phyloP scores from a whole-genome alignment of 2,797 vertebrate species.

The Helarctos malayanus region DNA sequence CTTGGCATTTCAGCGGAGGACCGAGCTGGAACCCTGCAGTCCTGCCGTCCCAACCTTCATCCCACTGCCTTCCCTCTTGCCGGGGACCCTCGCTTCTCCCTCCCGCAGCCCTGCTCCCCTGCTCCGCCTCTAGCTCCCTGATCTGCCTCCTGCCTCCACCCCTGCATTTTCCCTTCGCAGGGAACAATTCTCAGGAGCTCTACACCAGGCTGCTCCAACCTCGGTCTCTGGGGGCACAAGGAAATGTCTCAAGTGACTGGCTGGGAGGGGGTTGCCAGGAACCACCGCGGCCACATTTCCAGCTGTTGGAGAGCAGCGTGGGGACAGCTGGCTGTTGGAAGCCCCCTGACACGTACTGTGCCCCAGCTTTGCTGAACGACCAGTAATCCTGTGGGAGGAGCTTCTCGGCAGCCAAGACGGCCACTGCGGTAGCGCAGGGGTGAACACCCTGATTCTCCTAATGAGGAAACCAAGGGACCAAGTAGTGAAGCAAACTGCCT shows the following conservation, averaged over 20 bases:
- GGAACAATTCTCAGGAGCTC: not conserved
- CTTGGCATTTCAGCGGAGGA: not conserved
- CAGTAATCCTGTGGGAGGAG: not conserved
- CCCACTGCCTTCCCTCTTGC: not conserved
- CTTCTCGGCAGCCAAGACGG: not conserved
- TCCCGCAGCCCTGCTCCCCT: not conserved
- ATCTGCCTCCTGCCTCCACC: not conserved
- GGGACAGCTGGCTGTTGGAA: not conserved
- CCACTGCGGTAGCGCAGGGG: not conserved
- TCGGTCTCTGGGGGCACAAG: not conserved
- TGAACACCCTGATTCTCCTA: not conserved
- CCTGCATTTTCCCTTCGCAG: not conserved
- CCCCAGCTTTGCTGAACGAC: not conserved
- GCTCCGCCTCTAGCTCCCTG: not conserved
- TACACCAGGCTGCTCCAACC: not conserved
- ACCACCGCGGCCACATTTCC: not conserved
- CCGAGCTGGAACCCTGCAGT: not conserved
- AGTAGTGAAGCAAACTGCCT: not conserved
- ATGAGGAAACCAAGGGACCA: not conserved
- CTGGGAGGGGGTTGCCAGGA: not conserved
- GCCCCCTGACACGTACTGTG: not conserved
- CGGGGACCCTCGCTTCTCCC: not conserved
- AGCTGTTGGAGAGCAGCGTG: not conserved
- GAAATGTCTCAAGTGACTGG: not conserved
- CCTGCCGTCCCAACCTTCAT: not conserved